phyloP scores from a whole-genome alignment of 1,140 invertebrate species.

The Harlomillsia oculata region DNA sequence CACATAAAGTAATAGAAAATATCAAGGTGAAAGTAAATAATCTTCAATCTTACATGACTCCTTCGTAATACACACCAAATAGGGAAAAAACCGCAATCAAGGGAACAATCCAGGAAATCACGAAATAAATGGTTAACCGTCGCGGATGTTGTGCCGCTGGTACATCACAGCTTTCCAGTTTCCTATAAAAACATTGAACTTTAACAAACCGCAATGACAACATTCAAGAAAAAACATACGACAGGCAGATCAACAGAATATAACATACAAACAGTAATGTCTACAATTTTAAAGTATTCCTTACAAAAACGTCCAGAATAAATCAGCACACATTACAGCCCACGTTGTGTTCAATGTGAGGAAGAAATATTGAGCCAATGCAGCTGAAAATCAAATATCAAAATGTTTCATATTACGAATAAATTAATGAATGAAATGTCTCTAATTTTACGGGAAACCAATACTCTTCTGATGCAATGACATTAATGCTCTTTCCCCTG shows the following conservation, averaged over 20 bases:
- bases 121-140: constrained; percentile 9
- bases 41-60: neutral
- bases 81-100: neutral
- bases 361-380: constrained; percentile 20
- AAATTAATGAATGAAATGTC: no score
- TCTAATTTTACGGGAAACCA: no score
- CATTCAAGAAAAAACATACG: no score
- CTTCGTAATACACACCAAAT: neutral
- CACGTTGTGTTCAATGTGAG: constrained; percentile 21
- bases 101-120: constrained; percentile 14
- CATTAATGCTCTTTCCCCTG: no score
- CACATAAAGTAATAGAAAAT: neutral
- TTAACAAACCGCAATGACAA: neutral
- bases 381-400: constrained; percentile 4
- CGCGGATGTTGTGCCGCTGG: constrained; percentile 3
- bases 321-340: constrained; percentile 17
- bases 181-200: constrained; percentile 3
- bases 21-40: neutral
- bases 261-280: neutral
- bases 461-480: no score
- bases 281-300: neutral
- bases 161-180: constrained; percentile 13
- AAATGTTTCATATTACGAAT: neutral
- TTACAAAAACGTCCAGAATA: constrained; percentile 23
- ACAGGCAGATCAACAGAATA: neutral